Conservation (phyloP, 2,888 invertebrate species). For the Chaetogeoica ovagalla region DNA sequence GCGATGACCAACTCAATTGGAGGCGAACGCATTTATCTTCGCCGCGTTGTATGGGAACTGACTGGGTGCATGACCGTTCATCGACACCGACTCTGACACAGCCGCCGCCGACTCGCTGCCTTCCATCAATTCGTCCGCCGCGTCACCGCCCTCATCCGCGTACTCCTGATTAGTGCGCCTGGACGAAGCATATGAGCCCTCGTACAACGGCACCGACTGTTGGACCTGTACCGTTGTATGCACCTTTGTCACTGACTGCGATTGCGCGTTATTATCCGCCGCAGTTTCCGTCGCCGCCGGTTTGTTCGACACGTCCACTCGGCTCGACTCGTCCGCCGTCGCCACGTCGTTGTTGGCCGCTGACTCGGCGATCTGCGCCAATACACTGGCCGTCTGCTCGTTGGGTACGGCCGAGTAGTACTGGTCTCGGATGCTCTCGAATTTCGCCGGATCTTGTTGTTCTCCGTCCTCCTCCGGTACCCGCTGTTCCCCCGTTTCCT, state of each 20-base stretch:
- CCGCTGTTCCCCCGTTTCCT: neutral
- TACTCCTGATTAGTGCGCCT: constrained; percentile 56
- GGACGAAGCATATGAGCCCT: constrained; percentile 61
- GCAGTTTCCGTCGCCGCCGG: neutral
- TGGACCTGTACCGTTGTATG: constrained; percentile 60
- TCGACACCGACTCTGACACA: neutral
- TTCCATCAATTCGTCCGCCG: constrained; percentile 42
- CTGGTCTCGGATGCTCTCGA: constrained; percentile 28
- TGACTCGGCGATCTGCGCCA: constrained; percentile 49
- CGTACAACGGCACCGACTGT: constrained; percentile 55
- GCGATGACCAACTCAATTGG: neutral
- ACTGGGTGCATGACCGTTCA: constrained; percentile 43
- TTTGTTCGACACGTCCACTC: constrained; percentile 57
- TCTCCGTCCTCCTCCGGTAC: neutral
- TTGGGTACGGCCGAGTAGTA: constrained; percentile 46
- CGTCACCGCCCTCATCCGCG: constrained; percentile 41
- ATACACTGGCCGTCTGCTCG: constrained; percentile 41
- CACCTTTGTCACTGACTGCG: constrained; percentile 59
- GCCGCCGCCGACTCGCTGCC: constrained; percentile 31
- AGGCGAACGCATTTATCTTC: constrained; percentile 36
- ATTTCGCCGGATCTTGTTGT: neutral
- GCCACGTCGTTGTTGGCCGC: constrained; percentile 58
- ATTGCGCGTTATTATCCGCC: neutral
- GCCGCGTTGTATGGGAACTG: constrained; percentile 48
- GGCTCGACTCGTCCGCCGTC: constrained; percentile 54